These are phyloP conservation scores for Denticeps clupeoides DNA, from an alignment of 2,797 vertebrate genomes.

Conservation along the genomic window DNA sequence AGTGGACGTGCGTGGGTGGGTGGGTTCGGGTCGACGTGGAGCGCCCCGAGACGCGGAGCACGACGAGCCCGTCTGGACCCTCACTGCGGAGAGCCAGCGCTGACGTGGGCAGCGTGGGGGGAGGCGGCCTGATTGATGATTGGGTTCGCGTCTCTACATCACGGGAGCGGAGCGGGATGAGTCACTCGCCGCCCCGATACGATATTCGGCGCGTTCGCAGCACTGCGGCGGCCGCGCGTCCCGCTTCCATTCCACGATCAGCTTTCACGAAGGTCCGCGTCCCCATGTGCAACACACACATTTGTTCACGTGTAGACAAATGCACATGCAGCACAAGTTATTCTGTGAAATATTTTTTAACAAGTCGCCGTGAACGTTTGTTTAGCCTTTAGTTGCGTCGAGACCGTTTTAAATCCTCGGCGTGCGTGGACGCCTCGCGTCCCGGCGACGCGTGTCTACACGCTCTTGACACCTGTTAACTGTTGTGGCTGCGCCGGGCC, in stretches of 20 bases:
- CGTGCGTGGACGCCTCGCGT: no score
- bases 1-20: slow-evolving; percentile 10
- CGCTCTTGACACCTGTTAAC: slow-evolving; percentile 34
- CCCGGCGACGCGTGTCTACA: slow-evolving; percentile 9
- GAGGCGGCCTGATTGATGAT: slow-evolving; percentile 39
- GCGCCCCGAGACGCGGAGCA: slow-evolving; percentile 10
- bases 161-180: slow-evolving; percentile 38
- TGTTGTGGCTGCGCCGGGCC: slow-evolving; percentile 28
- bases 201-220: slow-evolving; percentile 33
- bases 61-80: slow-evolving; percentile 17
- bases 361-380: no score
- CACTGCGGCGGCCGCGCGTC: slow-evolving; percentile 24
- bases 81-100: slow-evolving; percentile 26
- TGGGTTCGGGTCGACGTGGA: slow-evolving; percentile 10
- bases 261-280: no score
- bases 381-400: no score
- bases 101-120: slow-evolving; percentile 30
- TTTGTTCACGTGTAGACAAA: no score
- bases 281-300: no score
- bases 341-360: no score
- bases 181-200: slow-evolving; percentile 40
- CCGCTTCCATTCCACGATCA: no score
- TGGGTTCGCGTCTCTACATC: slow-evolving; percentile 37
- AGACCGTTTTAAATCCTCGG: no score
- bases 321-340: no score